Evolutionary conservation across 2,888 invertebrate genomes (phyloP).

Genomic region (Odontocolon sp.): DNA sequence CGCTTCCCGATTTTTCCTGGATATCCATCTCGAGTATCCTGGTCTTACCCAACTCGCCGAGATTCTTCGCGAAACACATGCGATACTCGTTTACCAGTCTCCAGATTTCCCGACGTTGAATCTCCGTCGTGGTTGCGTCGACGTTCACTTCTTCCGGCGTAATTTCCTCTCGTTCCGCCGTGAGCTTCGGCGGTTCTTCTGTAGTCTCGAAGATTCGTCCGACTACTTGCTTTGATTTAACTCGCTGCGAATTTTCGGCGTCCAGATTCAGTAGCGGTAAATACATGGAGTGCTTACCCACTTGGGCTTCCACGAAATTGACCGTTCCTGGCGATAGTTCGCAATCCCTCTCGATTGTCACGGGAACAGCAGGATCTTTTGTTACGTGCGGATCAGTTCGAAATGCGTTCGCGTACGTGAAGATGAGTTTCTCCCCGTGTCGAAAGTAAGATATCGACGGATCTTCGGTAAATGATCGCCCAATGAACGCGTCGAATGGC

Average conservation of each 20-base stretch:
- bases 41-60: conserved; percentile 49
- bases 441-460: conserved; percentile 55
- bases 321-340: neutral
- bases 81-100: conserved; percentile 37
- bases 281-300: neutral
- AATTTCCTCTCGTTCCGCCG: conserved; percentile 9
- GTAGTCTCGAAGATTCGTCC: neutral
- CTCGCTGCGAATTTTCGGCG: neutral
- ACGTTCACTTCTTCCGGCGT: conserved; percentile 3
- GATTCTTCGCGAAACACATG: conserved; percentile 41
- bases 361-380: neutral
- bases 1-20: conserved; percentile 32
- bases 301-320: neutral
- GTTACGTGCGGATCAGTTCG: neutral
- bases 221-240: neutral
- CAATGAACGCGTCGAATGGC: conserved; percentile 59
- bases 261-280: neutral
- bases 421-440: conserved; percentile 33
- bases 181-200: neutral
- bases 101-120: conserved; percentile 5
- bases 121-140: neutral
- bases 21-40: conserved; percentile 56
- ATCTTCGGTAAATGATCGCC: conserved; percentile 61
- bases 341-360: neutral
- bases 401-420: too few species aligned